Base-by-base conservation (phyloP, 2,888 invertebrate species). In the Prenolepis imparis region DNA sequence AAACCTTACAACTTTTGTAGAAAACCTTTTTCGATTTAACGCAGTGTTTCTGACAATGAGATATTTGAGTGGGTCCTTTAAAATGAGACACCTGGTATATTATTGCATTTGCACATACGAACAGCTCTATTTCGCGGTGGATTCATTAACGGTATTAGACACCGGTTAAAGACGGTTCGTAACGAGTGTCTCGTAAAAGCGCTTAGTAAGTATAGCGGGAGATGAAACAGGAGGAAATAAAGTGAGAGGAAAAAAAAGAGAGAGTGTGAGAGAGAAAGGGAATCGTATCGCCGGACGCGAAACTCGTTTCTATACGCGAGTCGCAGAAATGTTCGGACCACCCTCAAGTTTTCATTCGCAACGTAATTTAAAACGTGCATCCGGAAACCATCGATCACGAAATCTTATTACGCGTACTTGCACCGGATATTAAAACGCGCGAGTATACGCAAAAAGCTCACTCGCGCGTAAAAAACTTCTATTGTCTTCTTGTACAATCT, bases 301-400 rank as follows among this genome's bases (percentile, higher is more conserved):
- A 84, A 87, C 84, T 84, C 52, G 86, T 86, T 86, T 74, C 83
- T 64, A 28, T 28, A 67, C 67, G 72, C 80, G 39, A 85, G 72
- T 72, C 70, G 78, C 66, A 74, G 78, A 82, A 86, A 68, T 36
- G 67, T 83, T 68, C 78, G 68, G 87, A 86, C 87, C 87, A 87
- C 87, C 87, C 86, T 86, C 87, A 77, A 80, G 73, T 86, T 82
- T 81, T 81, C 55, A 73, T 83, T 77, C 48, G 80, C 72, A 64
- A 48, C 57, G 70, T 61, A 44, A 75, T 70, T 70, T 75, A 64
- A 68, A 70, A 32, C 41, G 59, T 39, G 32, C 78, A 61, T 78
- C 78, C 70, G 70, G 78, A 70, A 70, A 61, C 36, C 70, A 61
- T 80, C 24, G 44, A 80, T 80, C 78, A 80, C 67, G 59, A 80